Evolutionary conservation across 2,113 vertebrate genomes (phyloP).

Genomic region (Abramis brama): DNA sequence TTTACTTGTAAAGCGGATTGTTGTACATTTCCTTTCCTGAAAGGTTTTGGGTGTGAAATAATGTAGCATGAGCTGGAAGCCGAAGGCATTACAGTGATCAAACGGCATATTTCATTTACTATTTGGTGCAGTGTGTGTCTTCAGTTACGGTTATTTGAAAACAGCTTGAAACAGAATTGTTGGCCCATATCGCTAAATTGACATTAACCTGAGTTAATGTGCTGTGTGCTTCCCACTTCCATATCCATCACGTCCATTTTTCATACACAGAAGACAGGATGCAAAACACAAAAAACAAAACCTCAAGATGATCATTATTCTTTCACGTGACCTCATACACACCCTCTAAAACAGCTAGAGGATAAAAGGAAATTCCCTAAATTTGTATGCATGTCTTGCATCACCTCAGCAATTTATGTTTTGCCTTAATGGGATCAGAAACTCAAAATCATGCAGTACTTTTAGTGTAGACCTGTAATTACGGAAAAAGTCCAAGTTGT

Average conservation of each 20-base stretch:
- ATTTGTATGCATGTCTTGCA: background rate
- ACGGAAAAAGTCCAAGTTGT: background rate
- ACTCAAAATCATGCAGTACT: background rate
- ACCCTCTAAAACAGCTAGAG: background rate
- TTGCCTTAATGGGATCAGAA: background rate
- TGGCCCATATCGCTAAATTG: background rate
- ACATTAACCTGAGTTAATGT: constrained; percentile 18
- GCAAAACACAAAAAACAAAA: background rate
- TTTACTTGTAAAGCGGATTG: background rate
- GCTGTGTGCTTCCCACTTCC: background rate
- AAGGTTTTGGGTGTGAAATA: background rate
- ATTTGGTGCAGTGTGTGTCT: background rate
- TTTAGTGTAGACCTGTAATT: constrained; percentile 3
- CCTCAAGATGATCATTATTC: background rate
- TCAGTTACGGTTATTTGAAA: background rate
- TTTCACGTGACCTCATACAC: background rate
- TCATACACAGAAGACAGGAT: background rate
- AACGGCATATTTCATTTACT: background rate
- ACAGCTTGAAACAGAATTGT: background rate
- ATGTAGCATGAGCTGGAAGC: background rate
- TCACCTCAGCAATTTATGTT: background rate
- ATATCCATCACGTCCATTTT: background rate
- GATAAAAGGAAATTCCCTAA: background rate
- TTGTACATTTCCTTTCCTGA: constrained; percentile 5
- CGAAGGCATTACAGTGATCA: constrained; percentile 5